Base-by-base conservation (phyloP, 2,113 vertebrate species). In the Acrocephalus arundinaceus region DNA sequence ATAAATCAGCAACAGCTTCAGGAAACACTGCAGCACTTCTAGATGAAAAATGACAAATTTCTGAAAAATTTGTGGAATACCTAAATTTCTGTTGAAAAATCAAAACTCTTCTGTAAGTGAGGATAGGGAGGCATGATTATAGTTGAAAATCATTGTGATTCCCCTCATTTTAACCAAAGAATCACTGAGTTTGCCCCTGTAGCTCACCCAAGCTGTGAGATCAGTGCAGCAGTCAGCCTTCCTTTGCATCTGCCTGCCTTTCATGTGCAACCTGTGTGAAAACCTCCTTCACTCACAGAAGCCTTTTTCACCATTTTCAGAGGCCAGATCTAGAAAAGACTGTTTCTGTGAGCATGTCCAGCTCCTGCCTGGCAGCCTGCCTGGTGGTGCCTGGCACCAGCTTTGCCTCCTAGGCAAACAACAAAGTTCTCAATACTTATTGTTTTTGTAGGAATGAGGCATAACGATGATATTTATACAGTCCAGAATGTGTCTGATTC, bases 281-380 rank as follows among this genome's bases (percentile, higher is more conserved):
- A 95, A 67, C 11, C 15, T 68, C 41, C 66, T 70, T 77, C 51
- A 17, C 33, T 61, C 68, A 74, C 82, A 88, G 79, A 80, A 94
- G 63, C 4, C 30, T 49, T 96, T 88, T 84, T 86, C 67, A 95
- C 12, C 31, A 41, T 58, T 24, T 51, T 71, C 72, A 80, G 51
- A 71, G 72, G 20, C 39, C 1, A 2, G 30, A 77, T 83, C 59
- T 91, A 48, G 79, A 88, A 67, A 88, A 82, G 57, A 20, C n/a
- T 76, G 37, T 58, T 94, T 76, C 94, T 94, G 51, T 73, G 79
- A n/a, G 71, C 33, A 55, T 54, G 81, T 89, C 70, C 46, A 93
- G 51, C 90, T 91, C 90, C 82, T 80, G 28, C 51, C 87, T 93
- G 95, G 90, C 89, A 91, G 74, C 51, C 55, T 91, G 68, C 82